A percentile compares a stretch with the other conserved stretches of the same genome.
Conservation (phyloP, 1,140 invertebrate genomes). For the Cepaea nemoralis region DNA sequence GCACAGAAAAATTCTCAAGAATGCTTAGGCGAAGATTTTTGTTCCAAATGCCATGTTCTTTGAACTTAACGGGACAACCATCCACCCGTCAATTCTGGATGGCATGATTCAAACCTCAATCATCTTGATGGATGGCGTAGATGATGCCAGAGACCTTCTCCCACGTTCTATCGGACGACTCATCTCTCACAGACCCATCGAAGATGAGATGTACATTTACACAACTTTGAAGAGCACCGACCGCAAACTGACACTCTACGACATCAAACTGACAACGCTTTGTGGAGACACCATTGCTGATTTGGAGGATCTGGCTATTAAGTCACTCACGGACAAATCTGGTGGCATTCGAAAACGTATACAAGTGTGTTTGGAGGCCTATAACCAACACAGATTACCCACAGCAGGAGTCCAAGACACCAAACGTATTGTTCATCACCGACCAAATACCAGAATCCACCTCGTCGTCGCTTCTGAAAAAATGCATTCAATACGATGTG, state of each 20-base stretch:
- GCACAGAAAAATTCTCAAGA: constrained; percentile 45
- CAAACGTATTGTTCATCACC: constrained; percentile 29
- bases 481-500: constrained; percentile 28
- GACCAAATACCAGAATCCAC: constrained; percentile 21
- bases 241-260: constrained; percentile 43
- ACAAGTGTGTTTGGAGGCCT: constrained; percentile 30
- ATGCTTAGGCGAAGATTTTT: constrained; percentile 48
- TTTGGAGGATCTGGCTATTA: constrained; percentile 40
- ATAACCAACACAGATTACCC: constrained; percentile 3
- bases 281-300: constrained; percentile 54
- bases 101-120: constrained; percentile 51
- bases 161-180: constrained; percentile 29
- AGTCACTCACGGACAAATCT: constrained; percentile 27
- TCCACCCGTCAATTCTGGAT: constrained; percentile 57
- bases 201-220: constrained; percentile 42
- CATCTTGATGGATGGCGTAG: constrained; percentile 39
- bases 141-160: constrained; percentile 37
- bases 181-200: constrained; percentile 26
- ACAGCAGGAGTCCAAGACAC: not conserved
- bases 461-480: not conserved
- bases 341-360: constrained; percentile 35
- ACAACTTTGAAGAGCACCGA: constrained; percentile 30
- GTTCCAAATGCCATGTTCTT: constrained; percentile 44
- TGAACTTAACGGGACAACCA: constrained; percentile 45
- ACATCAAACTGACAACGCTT: constrained; percentile 43